phyloP scores from a whole-genome alignment of 2,797 vertebrate genomes.

The Glossophaga mutica region DNA sequence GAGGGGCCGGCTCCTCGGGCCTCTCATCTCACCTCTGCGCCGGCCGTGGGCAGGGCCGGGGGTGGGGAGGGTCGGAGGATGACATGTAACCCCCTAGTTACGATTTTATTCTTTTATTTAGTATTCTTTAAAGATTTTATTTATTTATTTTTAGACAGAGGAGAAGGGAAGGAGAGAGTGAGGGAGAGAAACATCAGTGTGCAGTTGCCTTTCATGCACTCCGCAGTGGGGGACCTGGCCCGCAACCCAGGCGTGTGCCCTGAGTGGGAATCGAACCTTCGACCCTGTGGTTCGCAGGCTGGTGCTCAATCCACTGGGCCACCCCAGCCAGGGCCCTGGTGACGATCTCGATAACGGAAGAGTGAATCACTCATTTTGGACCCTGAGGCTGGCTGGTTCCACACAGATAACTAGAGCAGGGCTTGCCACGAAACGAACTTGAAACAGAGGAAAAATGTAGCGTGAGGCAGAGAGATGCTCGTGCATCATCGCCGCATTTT shows the following conservation, averaged over 20 bases:
- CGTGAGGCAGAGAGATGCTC: not conserved
- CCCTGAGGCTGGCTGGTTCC: not conserved
- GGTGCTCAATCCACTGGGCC: too few species aligned
- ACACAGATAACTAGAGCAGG: not conserved
- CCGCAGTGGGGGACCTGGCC: too few species aligned
- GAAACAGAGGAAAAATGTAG: not conserved
- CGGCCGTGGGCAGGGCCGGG: not conserved
- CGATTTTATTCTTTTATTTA: too few species aligned
- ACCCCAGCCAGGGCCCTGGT: too few species aligned
- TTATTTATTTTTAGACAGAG: too few species aligned
- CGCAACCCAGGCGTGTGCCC: too few species aligned
- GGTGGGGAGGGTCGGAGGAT: not conserved
- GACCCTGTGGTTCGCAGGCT: too few species aligned
- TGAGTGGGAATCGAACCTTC: too few species aligned
- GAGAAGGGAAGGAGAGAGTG: too few species aligned
- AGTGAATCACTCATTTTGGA: not conserved
- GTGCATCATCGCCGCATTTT: not conserved
- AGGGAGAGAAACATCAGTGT: too few species aligned
- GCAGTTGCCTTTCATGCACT: too few species aligned
- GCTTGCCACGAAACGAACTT: not conserved
- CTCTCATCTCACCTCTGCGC: not conserved
- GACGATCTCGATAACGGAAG: not conserved
- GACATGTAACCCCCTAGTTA: not conserved
- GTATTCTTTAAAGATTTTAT: too few species aligned
- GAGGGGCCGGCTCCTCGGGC: not conserved